These are phyloP conservation scores for Argyresthia goedartella DNA, from an alignment of 2,888 invertebrate species.

Conservation along the genomic window DNA sequence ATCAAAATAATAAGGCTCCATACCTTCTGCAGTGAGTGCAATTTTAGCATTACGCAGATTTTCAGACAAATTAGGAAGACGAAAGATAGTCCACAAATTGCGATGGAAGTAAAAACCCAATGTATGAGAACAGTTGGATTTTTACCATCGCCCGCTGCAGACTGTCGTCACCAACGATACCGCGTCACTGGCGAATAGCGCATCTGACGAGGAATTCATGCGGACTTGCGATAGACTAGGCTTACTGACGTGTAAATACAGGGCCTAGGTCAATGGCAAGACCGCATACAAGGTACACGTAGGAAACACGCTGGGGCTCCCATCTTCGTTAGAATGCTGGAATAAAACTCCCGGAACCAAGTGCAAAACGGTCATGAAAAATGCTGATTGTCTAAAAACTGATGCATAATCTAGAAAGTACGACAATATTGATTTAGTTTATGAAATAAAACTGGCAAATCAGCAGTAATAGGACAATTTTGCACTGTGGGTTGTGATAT, in stretches of 20 bases:
- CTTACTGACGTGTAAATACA: slow-evolving; percentile 38
- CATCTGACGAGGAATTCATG: slow-evolving; percentile 23
- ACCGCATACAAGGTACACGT: slow-evolving; percentile 17
- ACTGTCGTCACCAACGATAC: slow-evolving; percentile 30
- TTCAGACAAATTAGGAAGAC: slow-evolving; percentile 17
- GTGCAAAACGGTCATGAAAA: no score
- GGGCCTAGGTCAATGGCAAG: slow-evolving; percentile 47
- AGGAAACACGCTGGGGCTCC: not conserved
- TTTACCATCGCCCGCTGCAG: slow-evolving; percentile 60
- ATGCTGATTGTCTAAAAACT: no score
- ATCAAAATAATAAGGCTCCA: no score
- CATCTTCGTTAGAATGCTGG: not conserved
- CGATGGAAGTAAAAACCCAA: slow-evolving; percentile 64
- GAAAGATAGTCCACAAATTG: slow-evolving; percentile 57
- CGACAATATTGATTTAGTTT: not conserved
- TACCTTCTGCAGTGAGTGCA: no score
- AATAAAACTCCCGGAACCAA: no score
- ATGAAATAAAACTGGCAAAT: not conserved
- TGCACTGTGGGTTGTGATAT: no score
- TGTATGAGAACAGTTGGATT: slow-evolving; percentile 57
- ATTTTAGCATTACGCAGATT: no score
- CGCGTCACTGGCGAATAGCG: slow-evolving; percentile 23
- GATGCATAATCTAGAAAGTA: no score
- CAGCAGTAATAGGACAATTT: no score
- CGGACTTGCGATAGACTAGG: slow-evolving; percentile 42